phyloP scores from a whole-genome alignment of 2,888 invertebrate species.

The Corbicula japonica region DNA sequence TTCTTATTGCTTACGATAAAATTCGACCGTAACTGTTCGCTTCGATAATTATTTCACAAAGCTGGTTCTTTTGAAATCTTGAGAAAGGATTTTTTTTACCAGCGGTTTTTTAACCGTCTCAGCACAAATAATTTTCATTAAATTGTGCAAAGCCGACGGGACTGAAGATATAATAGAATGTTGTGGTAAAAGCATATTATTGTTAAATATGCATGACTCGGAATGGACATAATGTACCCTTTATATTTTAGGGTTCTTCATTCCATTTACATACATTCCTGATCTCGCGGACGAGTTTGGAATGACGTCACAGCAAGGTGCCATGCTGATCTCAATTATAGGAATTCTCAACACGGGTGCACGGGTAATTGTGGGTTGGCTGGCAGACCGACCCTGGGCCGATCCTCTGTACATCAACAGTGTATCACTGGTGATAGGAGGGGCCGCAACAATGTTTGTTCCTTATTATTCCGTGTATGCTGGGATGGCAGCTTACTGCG shows the following conservation, averaged over 20 bases:
- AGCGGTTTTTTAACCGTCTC: too few relatives aligned
- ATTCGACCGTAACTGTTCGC: too few relatives aligned
- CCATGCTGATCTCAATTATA: slow-evolving; percentile 64
- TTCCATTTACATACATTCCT: slow-evolving; percentile 94
- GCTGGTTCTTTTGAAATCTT: too few relatives aligned
- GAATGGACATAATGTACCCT: background rate
- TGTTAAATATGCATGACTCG: too few relatives aligned
- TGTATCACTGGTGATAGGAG: slow-evolving; percentile 93
- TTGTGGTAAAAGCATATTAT: too few relatives aligned
- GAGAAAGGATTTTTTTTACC: too few relatives aligned
- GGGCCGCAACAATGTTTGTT: slow-evolving; percentile 93
- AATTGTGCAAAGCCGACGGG: too few relatives aligned
- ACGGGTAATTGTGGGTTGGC: slow-evolving; percentile 95
- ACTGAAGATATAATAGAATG: too few relatives aligned
- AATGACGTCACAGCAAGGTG: slow-evolving; percentile 59
- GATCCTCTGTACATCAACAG: slow-evolving; percentile 96
- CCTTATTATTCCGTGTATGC: slow-evolving; percentile 93
- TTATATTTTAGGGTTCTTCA: slow-evolving; percentile 94
- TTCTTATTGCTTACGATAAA: too few relatives aligned
- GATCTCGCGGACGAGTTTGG: slow-evolving; percentile 69
- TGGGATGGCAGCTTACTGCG: slow-evolving; percentile 92
- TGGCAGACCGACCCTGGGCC: slow-evolving; percentile 91
- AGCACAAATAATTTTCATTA: too few relatives aligned
- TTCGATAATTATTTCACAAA: too few relatives aligned
- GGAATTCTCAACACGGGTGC: slow-evolving; percentile 96